These are phyloP conservation scores for Nyctereutes procyonoides DNA, from an alignment of 2,113 vertebrate species.

Conservation along the genomic window DNA sequence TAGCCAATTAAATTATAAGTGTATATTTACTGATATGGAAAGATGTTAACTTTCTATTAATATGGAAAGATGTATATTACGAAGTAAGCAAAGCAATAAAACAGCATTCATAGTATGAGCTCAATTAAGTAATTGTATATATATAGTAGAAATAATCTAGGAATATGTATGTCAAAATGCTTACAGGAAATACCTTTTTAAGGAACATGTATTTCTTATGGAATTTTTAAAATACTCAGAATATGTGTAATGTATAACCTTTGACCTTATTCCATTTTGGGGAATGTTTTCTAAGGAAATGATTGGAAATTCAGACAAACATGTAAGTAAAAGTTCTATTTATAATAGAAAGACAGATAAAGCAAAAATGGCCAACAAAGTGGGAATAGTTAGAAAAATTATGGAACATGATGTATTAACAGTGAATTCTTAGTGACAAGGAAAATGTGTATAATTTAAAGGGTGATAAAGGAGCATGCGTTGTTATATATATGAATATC, in stretches of 20 bases:
- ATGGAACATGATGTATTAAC: not conserved
- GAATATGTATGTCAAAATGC: not conserved
- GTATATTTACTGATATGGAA: constrained; percentile 38
- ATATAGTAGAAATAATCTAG: not conserved
- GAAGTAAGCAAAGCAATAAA: constrained; percentile 36
- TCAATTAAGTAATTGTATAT: not conserved
- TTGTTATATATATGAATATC: not conserved
- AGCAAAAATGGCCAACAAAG: not conserved
- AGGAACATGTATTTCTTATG: not conserved
- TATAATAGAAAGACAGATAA: not conserved
- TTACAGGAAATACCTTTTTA: constrained; percentile 38
- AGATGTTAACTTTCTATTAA: constrained; percentile 19
- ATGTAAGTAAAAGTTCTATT: not conserved
- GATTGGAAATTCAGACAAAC: not conserved
- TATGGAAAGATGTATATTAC: constrained; percentile 27
- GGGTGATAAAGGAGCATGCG: not conserved
- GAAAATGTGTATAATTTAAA: constrained; percentile 13
- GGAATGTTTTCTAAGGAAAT: constrained; percentile 36
- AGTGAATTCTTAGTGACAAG: constrained; percentile 18
- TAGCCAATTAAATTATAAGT: not conserved
- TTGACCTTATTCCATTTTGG: constrained; percentile 23
- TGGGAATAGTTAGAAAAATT: not conserved
- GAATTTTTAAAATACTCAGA: constrained; percentile 19
- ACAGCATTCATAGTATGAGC: not conserved
- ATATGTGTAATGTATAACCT: not conserved